Evolutionary conservation across 1,140 invertebrate species (phyloP).

Genomic region (Ptiloglossa arizonensis): DNA sequence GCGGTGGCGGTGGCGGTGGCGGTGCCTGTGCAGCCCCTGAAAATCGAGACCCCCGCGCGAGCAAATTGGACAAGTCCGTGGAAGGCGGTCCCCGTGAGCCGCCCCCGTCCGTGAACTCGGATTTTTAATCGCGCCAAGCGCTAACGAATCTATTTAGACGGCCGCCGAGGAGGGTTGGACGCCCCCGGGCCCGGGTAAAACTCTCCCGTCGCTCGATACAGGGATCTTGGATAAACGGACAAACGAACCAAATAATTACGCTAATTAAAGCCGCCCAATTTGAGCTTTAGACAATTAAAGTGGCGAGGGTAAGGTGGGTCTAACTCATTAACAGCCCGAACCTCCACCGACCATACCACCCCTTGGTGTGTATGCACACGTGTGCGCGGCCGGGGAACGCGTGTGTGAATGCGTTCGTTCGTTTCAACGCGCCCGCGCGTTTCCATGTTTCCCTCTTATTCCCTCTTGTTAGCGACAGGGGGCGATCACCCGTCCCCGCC

Average conservation of each 20-base stretch:
- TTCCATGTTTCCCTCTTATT: conserved; percentile 44
- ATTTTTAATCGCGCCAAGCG: conserved; percentile 65
- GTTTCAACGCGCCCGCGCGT: conserved; percentile 31
- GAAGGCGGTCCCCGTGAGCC: neutral
- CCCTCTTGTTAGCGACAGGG: conserved; percentile 50
- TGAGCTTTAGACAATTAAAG: conserved; percentile 79
- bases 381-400: conserved; percentile 7
- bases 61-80: conserved; percentile 27
- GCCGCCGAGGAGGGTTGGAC: neutral
- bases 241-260: conserved; percentile 79
- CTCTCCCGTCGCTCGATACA: conserved; percentile 58
- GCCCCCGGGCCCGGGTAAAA: neutral
- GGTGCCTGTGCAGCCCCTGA: neutral
- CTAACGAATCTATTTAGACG: conserved; percentile 67
- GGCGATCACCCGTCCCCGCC: neutral
- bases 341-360: neutral
- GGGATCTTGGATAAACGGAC: conserved; percentile 71
- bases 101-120: conserved; percentile 32
- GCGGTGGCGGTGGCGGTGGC: too few relatives aligned
- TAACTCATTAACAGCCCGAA: conserved; percentile 73
- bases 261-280: conserved; percentile 81
- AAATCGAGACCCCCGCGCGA: neutral
- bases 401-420: conserved; percentile 52
- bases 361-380: conserved; percentile 34
- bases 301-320: conserved; percentile 70